Base-by-base conservation (phyloP, 1,140 invertebrate genomes). In the Arctopsyche grandis region DNA sequence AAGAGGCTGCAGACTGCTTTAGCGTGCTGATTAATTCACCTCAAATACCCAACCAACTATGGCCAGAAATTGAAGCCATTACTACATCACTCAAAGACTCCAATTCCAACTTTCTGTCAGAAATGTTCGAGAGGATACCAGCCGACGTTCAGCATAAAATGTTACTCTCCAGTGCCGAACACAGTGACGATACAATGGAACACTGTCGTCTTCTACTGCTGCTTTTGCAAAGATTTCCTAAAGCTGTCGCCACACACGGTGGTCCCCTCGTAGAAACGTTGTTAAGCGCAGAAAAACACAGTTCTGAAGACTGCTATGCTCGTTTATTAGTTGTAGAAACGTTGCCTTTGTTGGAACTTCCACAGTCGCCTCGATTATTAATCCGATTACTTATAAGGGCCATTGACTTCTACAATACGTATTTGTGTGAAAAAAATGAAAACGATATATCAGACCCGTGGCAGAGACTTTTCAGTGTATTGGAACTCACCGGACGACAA, bases 161-260 rank as follows among this genome's bases (percentile, higher is more conserved):
- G 73, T 88, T 97, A 12, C 88, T 96, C 77, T 92, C 93, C 79
- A 95, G 94, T 79, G 94, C 95, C 22, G 94, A 96, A 87, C 92
- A 94, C 78, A 94, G 94, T 84, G 93, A 94, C 85, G 94, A 96
- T 85, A 95, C 93, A 24, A 93, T 96, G 90, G 94, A 96, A 84
- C 94, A 96, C 86, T 96, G 95, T 85, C 91, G 94, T 82, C 86
- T 96, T 63, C 87, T 95, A 58, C 89, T 97, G 29, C 85, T 97
- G 52, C 88, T 96, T 70, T 88, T 97, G 63, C 92, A 92, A 83
- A 92, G 92, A 84, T 96, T 97, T 89, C 94, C 95, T 46, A 93
- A 93, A 84, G 91, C 94, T n/a, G 91, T 94, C 14, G 84, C 90
- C 16, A 91, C 92, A 58, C 92, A 96, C 85, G 95, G 94, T 46